phyloP scores from a whole-genome alignment of 2,888 invertebrate genomes.

The Sthenelais limicola region DNA sequence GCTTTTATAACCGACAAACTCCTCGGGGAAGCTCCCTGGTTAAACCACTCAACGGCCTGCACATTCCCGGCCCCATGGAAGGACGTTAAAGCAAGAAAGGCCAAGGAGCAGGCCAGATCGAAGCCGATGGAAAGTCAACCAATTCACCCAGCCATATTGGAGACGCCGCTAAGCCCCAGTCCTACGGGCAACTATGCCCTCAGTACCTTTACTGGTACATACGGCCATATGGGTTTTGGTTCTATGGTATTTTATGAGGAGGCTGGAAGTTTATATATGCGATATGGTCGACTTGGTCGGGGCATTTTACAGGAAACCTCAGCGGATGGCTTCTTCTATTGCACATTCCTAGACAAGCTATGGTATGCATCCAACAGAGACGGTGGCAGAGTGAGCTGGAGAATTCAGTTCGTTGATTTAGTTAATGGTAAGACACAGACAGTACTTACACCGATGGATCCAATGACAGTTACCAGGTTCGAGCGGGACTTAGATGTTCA shows the following conservation, averaged over 20 bases:
- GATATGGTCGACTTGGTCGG: slow-evolving; percentile 21
- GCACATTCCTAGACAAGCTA: not conserved
- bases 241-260: not conserved
- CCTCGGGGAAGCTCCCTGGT: slow-evolving; percentile 52
- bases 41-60: slow-evolving; percentile 54
- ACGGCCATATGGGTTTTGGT: slow-evolving; percentile 15
- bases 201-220: not conserved
- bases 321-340: slow-evolving; percentile 2
- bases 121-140: not conserved
- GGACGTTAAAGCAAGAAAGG: not conserved
- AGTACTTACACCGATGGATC: not conserved
- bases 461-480: not conserved
- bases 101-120: not conserved
- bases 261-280: not conserved
- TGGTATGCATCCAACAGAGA: slow-evolving; percentile 15
- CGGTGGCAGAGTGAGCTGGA: not conserved
- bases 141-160: not conserved
- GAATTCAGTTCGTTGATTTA: not conserved
- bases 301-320: not conserved
- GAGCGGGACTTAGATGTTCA: not conserved
- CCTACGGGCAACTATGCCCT: not conserved
- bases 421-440: not conserved
- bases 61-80: slow-evolving; percentile 51
- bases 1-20: slow-evolving; percentile 51
- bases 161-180: not conserved